Base-by-base conservation (phyloP, 2,888 invertebrate species). In the Priocnemis perturbator region DNA sequence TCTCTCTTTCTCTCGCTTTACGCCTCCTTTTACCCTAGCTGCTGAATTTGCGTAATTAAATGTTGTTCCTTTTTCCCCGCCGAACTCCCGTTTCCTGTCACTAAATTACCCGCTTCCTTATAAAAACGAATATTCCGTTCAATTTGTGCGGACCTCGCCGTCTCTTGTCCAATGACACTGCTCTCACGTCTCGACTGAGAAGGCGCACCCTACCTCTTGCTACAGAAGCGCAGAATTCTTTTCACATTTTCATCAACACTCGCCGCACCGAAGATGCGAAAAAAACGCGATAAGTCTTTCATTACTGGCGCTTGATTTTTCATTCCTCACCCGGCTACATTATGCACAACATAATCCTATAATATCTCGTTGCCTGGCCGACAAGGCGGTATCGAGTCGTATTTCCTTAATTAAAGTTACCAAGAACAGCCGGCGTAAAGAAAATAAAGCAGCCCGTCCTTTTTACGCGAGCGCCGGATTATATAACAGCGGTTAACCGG, bases 11-110 rank as follows among this genome's bases (percentile, higher is more conserved):
- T 9, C 14, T 14, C 20, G 3, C 57, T 57, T 15, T 21, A 26
- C 21, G n/a, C 44, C 37, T 20, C 14, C 21, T 15, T 26, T 23
- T 55, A 20, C 23, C 14, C 58, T 44, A 47, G 62, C 50, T 57
- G 64, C 55, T 60, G 56, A 64, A 70, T 71, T 73, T 67, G 61
- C 66, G 66, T 76, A 77, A 74, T 74, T 77, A 64, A 48, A 74
- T 77, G 67, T 62, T 15, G 21, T 47, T 17, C 30, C 30, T 20
- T 20, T 50, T 21, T 61, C 58, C 37, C 23, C 59, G 30, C 48
- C 30, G 17, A n/a, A 56, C 47, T 47, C n/a, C 20, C 64, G 37
- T 37, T 64, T 69, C 23, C 63, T 62, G 67, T 65, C 66, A 53
- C 21, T 66, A 70, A 74, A 73, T 76, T 73, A 67, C 76, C 63